phyloP scores from a whole-genome alignment of 2,113 vertebrate species.

The Tragelaphus strepsiceros region DNA sequence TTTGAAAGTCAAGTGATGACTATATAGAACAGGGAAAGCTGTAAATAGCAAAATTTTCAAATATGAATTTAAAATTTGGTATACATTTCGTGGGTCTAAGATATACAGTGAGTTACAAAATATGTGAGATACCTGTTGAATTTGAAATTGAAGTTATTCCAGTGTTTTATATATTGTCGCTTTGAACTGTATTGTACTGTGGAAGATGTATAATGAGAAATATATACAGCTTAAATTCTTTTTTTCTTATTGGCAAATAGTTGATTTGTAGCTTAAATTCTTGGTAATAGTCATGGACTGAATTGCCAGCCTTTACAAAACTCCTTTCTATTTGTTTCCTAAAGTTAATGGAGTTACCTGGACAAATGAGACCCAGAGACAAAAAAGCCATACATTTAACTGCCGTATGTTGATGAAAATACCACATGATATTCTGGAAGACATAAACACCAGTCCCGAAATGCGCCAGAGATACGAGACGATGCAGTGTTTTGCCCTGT shows the following conservation, averaged over 20 bases:
- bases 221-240: not conserved
- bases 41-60: not conserved
- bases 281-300: not conserved
- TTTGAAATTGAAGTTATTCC: slow-evolving; percentile 6
- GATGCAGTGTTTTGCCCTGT: slow-evolving; percentile 99
- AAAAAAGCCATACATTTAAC: slow-evolving; percentile 97
- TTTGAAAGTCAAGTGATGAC: not conserved
- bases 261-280: not conserved
- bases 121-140: not conserved
- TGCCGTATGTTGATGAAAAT: slow-evolving; percentile 95
- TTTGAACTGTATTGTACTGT: not conserved
- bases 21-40: not conserved
- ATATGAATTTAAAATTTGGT: slow-evolving; percentile 6
- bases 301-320: not conserved
- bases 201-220: not conserved
- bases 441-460: slow-evolving; percentile 80
- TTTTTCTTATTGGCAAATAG: not conserved
- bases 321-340: slow-evolving; percentile 41
- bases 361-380: slow-evolving; percentile 90
- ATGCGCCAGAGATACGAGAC: slow-evolving; percentile 90
- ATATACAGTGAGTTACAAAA: not conserved
- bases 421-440: slow-evolving; percentile 84
- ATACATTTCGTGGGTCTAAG: not conserved
- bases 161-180: not conserved
- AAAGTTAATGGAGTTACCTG: slow-evolving; percentile 92